Base-by-base conservation (phyloP, 2,888 invertebrate species). In the Craniophora ligustri region DNA sequence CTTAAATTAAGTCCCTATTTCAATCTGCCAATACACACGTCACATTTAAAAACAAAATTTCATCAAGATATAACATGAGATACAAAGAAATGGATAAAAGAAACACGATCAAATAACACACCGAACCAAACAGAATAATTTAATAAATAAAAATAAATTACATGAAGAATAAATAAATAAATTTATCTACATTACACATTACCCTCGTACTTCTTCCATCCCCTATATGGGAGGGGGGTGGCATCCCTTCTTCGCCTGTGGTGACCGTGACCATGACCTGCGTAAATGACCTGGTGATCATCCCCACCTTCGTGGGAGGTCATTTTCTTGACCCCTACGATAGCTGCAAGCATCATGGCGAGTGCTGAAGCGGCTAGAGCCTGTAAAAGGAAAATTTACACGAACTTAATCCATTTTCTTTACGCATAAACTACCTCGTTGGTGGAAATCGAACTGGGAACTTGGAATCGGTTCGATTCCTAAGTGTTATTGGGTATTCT, bases 251-350 rank as follows among this genome's bases (percentile, higher is more conserved):
- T 89, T 73, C 94, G 88, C 62, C 95, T 90, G 42, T 95, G 95
- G 70, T 95, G 94, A 34, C 95, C 94, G 38, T 95, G 95, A 68
- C n/a, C n/a, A n/a, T 95, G 95, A 0, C 89, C 92, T 10, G 95
- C 95, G 75, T 95, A 95, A 26, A 95, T 92, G 42, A 92, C 91
- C 72, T 95, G 95, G 65, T 95, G 95, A 47, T 95, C 94, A 4
- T 95, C 95, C 30, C 92, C 90, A 16, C 94, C 94, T 3, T 94
- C 94, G 16, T 95, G 95, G 1, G 95, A 94, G 0, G 96, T 87
- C 47, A 96, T 85, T 61, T 96, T 96, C 89, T 97, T 97, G 32
- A 96, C 90, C 2, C 96, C 97, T 0, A 97, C 94, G 32, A 97
- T 94, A n/a, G 95, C 94, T 32, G 97, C 96, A 49, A 97, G 88